Percentiles rank a stretch among this genome's conserved stretches.
Evolutionary conservation across 2,797 vertebrate species (phyloP).

Genomic region (Xenopus petersii): DNA sequence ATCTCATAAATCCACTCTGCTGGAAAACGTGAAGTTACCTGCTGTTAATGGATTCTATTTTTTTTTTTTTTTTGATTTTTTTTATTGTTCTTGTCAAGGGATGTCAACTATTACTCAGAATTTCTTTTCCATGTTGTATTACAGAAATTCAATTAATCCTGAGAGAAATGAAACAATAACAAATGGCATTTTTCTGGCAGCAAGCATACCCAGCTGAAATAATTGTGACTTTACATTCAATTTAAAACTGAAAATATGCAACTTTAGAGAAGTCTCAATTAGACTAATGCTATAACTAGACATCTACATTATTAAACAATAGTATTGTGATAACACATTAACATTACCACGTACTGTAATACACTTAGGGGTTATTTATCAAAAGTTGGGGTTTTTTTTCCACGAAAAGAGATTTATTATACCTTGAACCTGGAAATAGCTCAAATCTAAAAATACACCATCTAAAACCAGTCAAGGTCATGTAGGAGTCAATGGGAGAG

Average conservation of each 20-base stretch:
- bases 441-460: no score
- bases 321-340: no score
- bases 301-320: no score
- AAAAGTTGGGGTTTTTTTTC: no score
- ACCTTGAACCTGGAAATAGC: no score
- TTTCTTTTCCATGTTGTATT: slow-evolving; percentile 50
- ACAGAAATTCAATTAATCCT: slow-evolving; percentile 55
- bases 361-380: no score
- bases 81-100: slow-evolving; percentile 35
- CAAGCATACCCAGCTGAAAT: slow-evolving; percentile 38
- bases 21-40: slow-evolving; percentile 54
- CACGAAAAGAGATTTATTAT: no score
- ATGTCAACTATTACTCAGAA: slow-evolving; percentile 49
- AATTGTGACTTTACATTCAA: slow-evolving; percentile 13
- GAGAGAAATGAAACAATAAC: slow-evolving; percentile 46
- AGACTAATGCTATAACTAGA: no score
- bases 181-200: slow-evolving; percentile 43
- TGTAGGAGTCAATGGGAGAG: no score
- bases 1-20: slow-evolving; percentile 57
- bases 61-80: slow-evolving; percentile 9
- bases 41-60: slow-evolving; percentile 57
- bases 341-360: no score
- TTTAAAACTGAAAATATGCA: slow-evolving; percentile 37
- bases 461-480: no score
- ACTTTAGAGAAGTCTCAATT: slow-evolving; percentile 7